A percentile compares a stretch with the other conserved stretches of the same genome.
Conservation (phyloP, 1,140 invertebrate species). For the Apocrypta bakeri region DNA sequence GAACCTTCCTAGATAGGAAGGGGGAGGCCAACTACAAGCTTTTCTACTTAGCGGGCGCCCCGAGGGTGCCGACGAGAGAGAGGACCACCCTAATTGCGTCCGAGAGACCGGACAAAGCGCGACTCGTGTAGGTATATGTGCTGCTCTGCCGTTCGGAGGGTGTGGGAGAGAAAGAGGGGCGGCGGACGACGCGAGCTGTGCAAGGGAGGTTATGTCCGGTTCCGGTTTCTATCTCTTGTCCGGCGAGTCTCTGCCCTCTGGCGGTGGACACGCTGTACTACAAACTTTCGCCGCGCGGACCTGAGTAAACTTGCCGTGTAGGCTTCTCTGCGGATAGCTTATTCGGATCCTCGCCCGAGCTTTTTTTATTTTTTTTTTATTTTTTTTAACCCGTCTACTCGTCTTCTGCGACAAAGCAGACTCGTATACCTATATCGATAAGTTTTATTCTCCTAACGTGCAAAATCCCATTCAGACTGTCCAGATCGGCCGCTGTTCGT, state of each 20-base stretch:
- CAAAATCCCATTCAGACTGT: too few species aligned
- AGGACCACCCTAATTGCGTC: constrained; percentile 75
- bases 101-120: constrained; percentile 74
- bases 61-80: constrained; percentile 62
- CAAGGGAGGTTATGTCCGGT: constrained; percentile 66
- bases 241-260: constrained; percentile 68
- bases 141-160: constrained; percentile 48
- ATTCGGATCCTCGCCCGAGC: not conserved
- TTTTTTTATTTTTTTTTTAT: constrained; percentile 14
- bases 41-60: constrained; percentile 73
- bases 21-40: constrained; percentile 67
- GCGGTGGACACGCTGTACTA: constrained; percentile 74
- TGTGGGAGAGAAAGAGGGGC: constrained; percentile 43
- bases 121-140: constrained; percentile 68
- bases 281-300: constrained; percentile 70
- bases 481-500: too few species aligned
- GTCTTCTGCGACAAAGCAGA: too few species aligned
- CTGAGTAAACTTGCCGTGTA: constrained; percentile 72
- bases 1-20: constrained; percentile 43
- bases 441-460: too few species aligned
- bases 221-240: constrained; percentile 68
- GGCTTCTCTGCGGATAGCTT: constrained; percentile 31
- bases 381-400: too few species aligned
- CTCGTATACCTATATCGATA: too few species aligned
- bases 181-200: constrained; percentile 52